phyloP scores from a whole-genome alignment of 1,140 invertebrate genomes.

The Pachyrhynchus sulphureomaculatus region DNA sequence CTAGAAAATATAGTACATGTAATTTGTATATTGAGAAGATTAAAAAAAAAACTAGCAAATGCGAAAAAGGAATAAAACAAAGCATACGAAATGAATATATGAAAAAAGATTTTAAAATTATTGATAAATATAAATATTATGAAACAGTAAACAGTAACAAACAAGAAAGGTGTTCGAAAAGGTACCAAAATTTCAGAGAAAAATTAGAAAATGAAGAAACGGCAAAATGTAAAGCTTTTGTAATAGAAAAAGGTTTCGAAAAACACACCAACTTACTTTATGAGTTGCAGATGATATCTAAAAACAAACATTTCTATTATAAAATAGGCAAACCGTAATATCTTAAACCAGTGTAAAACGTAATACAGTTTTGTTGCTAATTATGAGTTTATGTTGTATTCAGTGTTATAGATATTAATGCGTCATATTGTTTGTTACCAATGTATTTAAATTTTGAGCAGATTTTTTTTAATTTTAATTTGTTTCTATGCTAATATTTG shows the following conservation, averaged over 20 bases:
- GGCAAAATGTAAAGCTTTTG: slow-evolving; percentile 19
- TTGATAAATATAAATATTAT: neutral
- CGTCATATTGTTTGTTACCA: too few relatives aligned
- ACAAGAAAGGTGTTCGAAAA: neutral
- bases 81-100: neutral
- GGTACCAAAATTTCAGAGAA: neutral
- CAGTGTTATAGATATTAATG: too few relatives aligned
- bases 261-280: slow-evolving; percentile 27
- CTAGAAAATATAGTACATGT: too few relatives aligned
- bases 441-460: too few relatives aligned
- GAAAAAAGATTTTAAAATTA: neutral
- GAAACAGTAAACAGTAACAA: neutral
- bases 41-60: neutral
- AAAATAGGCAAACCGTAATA: neutral
- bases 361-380: too few relatives aligned
- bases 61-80: neutral
- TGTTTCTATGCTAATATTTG: neutral
- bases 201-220: neutral
- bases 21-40: too few relatives aligned
- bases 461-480: neutral
- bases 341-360: neutral
- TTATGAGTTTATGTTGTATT: too few relatives aligned
- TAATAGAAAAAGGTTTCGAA: slow-evolving; percentile 23
- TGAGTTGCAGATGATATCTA: slow-evolving; percentile 28
- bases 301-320: slow-evolving; percentile 23